Percentiles rank a stretch among this genome's conserved stretches.
phyloP scores from a whole-genome alignment of 2,113 vertebrate genomes.

The Isichthys henryi region DNA sequence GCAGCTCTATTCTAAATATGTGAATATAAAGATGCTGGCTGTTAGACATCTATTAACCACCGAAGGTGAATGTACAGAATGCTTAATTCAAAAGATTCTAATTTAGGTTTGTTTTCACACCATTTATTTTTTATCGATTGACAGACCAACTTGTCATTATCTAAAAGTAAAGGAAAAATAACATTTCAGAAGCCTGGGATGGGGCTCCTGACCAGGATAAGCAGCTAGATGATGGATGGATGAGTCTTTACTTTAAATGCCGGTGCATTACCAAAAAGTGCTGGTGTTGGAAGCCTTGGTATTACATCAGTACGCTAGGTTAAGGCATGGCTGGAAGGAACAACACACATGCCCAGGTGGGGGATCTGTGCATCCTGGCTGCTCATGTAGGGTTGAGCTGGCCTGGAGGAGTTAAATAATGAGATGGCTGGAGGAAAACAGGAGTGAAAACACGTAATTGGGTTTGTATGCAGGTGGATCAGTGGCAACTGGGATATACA shows the following conservation, averaged over 20 bases:
- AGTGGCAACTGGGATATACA: neutral
- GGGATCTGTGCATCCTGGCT: neutral
- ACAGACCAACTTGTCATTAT: neutral
- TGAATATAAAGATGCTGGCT: neutral
- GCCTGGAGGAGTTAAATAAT: slow-evolving; percentile 1
- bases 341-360: neutral
- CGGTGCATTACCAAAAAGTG: neutral
- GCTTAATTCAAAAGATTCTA: neutral
- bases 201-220: neutral
- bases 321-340: neutral
- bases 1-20: neutral
- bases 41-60: neutral
- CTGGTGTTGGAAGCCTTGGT: neutral
- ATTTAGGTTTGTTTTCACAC: neutral
- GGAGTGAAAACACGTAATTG: neutral
- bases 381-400: neutral
- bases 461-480: neutral
- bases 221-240: neutral
- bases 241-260: neutral
- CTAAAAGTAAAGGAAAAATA: neutral
- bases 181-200: neutral
- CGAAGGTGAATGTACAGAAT: neutral
- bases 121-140: neutral
- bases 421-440: neutral
- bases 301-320: neutral